phyloP scores from a whole-genome alignment of 2,888 invertebrate species.

The Epinotia demarniana region DNA sequence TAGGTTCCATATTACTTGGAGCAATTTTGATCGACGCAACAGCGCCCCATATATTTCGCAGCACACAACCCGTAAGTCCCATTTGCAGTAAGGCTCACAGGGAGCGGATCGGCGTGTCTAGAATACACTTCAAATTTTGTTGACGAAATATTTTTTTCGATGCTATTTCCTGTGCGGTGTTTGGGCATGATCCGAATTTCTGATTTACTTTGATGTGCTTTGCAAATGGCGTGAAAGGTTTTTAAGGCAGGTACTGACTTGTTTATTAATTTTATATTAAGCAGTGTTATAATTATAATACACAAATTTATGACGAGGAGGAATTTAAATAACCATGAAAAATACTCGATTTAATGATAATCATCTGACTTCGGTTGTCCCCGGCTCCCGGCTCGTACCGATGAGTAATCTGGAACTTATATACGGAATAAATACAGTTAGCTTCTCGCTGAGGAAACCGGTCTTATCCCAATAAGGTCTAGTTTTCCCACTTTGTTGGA shows the following conservation, averaged over 20 bases:
- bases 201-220: slow-evolving; percentile 30
- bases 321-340: too few species aligned
- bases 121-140: slow-evolving; percentile 35
- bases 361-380: too few species aligned
- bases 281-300: too few species aligned
- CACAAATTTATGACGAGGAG: too few species aligned
- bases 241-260: not conserved
- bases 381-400: too few species aligned
- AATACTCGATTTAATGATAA: not conserved
- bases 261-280: not conserved
- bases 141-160: slow-evolving; percentile 39
- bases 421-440: too few species aligned
- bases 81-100: slow-evolving; percentile 40
- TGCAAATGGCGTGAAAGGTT: slow-evolving; percentile 25
- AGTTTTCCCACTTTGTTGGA: too few species aligned
- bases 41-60: slow-evolving; percentile 1
- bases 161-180: slow-evolving; percentile 19
- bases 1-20: too few species aligned
- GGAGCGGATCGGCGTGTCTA: slow-evolving; percentile 25
- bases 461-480: too few species aligned
- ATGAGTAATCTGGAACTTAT: too few species aligned
- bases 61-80: slow-evolving; percentile 10
- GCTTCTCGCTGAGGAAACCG: too few species aligned
- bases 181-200: slow-evolving; percentile 30
- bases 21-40: not conserved